Percentiles rank a stretch among this genome's conserved stretches.
Evolutionary conservation across 2,113 vertebrate species (phyloP).

Genomic region (Sylvia atricapilla): DNA sequence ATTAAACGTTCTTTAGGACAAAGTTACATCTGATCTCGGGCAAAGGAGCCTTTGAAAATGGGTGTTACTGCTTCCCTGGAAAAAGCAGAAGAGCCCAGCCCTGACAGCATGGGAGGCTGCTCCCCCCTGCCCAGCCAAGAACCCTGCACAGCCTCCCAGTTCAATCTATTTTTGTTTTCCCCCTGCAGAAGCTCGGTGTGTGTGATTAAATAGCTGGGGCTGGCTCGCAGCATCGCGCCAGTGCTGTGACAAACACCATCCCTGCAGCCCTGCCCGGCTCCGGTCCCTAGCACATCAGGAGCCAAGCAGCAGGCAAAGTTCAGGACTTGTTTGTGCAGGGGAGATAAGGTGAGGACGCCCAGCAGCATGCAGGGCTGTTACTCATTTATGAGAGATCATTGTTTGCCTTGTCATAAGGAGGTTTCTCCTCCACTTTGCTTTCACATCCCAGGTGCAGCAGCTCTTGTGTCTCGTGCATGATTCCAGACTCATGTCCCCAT

Average conservation of each 20-base stretch:
- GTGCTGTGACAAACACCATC: not conserved
- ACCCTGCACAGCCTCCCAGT: not conserved
- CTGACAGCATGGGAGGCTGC: not conserved
- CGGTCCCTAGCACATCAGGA: accelerated
- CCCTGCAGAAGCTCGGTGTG: not conserved
- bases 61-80: not conserved
- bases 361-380: not conserved
- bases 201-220: not conserved
- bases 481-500: accelerated
- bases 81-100: not conserved
- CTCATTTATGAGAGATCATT: not conserved
- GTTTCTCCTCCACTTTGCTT: not conserved
- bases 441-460: not conserved
- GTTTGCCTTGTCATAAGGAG: not conserved
- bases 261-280: not conserved
- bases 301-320: constrained; percentile 36
- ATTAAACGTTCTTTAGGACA: constrained; percentile 41
- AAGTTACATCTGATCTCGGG: constrained; percentile 25
- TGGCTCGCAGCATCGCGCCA: accelerated
- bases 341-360: not conserved
- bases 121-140: not conserved
- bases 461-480: not conserved
- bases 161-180: not conserved
- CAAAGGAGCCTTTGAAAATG: not conserved
- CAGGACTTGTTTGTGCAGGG: constrained; percentile 22